phyloP scores from a whole-genome alignment of 2,113 vertebrate genomes.

The Phoenicopterus ruber region DNA sequence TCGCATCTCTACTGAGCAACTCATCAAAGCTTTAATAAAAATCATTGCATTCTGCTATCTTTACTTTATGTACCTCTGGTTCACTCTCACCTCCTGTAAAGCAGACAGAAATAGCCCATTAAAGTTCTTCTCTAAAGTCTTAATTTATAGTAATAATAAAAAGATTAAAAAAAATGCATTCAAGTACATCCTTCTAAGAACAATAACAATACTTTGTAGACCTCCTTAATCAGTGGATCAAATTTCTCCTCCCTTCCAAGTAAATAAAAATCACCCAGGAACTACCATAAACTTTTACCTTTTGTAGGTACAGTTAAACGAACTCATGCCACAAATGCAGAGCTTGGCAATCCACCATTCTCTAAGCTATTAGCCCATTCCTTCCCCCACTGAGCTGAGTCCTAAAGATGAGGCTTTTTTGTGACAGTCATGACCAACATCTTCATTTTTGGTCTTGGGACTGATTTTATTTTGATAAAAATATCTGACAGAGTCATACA shows the following conservation, averaged over 20 bases:
- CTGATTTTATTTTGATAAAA: neutral
- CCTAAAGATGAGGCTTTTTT: neutral
- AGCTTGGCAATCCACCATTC: neutral
- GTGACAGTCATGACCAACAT: neutral
- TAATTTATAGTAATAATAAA: neutral
- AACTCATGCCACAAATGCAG: neutral
- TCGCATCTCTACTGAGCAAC: neutral
- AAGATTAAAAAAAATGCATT: neutral
- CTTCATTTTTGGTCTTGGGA: neutral
- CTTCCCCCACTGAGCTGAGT: neutral
- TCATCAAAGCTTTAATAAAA: constrained; percentile 12
- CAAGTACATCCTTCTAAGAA: neutral
- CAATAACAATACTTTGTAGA: neutral
- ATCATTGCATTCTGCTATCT: neutral
- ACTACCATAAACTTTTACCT: neutral
- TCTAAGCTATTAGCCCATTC: neutral
- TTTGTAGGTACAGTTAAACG: neutral
- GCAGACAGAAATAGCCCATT: neutral
- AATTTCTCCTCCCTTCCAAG: neutral
- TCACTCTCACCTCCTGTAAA: neutral
- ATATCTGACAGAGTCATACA: neutral
- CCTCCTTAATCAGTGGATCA: neutral
- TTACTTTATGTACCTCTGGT: neutral
- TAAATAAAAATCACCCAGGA: neutral
- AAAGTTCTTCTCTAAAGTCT: neutral